Conservation (phyloP, 2,888 invertebrate genomes). For the Pogonocherus hispidulus region DNA sequence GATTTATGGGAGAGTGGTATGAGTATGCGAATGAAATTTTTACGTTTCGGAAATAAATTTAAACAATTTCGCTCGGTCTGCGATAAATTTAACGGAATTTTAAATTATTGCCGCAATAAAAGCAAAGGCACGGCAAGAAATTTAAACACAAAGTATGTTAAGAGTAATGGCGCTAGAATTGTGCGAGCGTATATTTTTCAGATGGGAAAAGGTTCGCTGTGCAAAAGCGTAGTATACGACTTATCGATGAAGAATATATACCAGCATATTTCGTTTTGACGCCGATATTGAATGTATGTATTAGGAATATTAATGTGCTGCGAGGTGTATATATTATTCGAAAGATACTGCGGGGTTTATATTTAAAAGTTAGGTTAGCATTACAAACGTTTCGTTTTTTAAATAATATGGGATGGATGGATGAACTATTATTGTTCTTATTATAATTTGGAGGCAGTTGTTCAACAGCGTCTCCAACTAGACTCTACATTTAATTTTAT, state of each 20-base stretch:
- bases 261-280: not conserved
- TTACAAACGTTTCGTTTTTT: no score
- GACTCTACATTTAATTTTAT: no score
- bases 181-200: constrained; percentile 10
- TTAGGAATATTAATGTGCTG: no score
- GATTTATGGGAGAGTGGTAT: not conserved
- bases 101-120: constrained; percentile 29
- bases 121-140: constrained; percentile 19
- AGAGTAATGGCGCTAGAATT: constrained; percentile 24
- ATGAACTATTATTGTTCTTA: no score
- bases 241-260: constrained; percentile 9
- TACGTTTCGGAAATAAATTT: constrained; percentile 28
- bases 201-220: constrained; percentile 8
- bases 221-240: no score
- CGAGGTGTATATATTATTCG: no score
- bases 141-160: constrained; percentile 18
- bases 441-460: no score
- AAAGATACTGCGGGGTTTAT: no score
- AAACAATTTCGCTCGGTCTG: constrained; percentile 25
- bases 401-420: no score
- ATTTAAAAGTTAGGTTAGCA: no score
- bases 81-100: constrained; percentile 27
- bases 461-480: no score
- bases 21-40: constrained; percentile 3
- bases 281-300: no score